Evolutionary conservation across 1,140 invertebrate genomes (phyloP).

Genomic region (Anoplolepis gracilipes): DNA sequence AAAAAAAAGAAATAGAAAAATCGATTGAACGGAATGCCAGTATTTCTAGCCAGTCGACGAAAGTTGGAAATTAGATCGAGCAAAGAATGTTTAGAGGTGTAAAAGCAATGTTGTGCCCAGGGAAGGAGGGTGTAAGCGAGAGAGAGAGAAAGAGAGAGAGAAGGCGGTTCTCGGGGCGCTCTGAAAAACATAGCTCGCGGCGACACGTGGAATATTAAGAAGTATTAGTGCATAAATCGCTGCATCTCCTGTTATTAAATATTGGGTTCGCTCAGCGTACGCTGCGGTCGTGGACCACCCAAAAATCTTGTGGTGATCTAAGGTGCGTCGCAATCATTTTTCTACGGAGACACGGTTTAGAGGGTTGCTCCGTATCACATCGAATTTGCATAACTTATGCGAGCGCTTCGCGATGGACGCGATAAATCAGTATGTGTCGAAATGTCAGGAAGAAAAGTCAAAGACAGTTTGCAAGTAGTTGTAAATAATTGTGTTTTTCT

Average conservation of each 20-base stretch:
- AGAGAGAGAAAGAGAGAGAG: no score
- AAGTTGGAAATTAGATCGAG: slow-evolving; percentile 47
- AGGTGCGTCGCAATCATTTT: slow-evolving; percentile 37
- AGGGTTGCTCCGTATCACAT: background rate
- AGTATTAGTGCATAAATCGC: slow-evolving; percentile 59
- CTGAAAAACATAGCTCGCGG: slow-evolving; percentile 53
- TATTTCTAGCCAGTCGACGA: slow-evolving; percentile 9
- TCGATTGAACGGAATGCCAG: background rate
- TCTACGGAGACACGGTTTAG: slow-evolving; percentile 54
- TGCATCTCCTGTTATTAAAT: slow-evolving; percentile 74
- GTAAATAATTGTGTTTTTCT: background rate
- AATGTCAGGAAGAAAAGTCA: background rate
- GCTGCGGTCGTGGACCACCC: slow-evolving; percentile 64
- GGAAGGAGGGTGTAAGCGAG: background rate
- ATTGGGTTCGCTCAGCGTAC: slow-evolving; percentile 14
- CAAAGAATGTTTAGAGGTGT: slow-evolving; percentile 4
- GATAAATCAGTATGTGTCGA: background rate
- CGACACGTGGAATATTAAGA: slow-evolving; percentile 30
- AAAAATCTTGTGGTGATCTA: slow-evolving; percentile 62
- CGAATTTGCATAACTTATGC: background rate
- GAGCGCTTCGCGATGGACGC: background rate
- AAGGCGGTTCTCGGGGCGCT: slow-evolving; percentile 41
- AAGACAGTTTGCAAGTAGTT: no score
- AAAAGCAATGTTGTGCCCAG: slow-evolving; percentile 9
- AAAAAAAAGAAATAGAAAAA: background rate